A percentile compares a stretch with the other conserved stretches of the same genome.
phyloP scores from a whole-genome alignment of 1,140 invertebrate genomes.

The Dysdera silvatica region DNA sequence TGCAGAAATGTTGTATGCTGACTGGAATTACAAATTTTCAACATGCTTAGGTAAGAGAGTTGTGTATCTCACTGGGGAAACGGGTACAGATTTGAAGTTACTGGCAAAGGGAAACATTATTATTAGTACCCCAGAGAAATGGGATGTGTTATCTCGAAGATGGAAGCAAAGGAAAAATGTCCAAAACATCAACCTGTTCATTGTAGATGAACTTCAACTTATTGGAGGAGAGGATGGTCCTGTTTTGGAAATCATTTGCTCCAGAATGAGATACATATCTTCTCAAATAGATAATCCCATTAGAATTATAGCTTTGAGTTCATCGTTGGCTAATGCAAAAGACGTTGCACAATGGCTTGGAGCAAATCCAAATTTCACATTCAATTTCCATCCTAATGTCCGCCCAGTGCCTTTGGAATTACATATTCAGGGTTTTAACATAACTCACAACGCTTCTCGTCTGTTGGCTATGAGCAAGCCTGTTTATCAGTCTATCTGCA shows the following conservation, averaged over 20 bases:
- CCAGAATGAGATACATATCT: conserved; percentile 93
- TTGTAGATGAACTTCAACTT: conserved; percentile 93
- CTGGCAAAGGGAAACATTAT: conserved; percentile 75
- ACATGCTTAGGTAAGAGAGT: conserved; percentile 69
- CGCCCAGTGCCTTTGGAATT: conserved; percentile 88
- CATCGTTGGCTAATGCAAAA: conserved; percentile 87
- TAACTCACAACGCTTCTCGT: conserved; percentile 91
- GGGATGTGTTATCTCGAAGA: conserved; percentile 93
- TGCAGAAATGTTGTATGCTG: conserved; percentile 79
- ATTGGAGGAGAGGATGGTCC: conserved; percentile 57
- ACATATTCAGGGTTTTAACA: conserved; percentile 94
- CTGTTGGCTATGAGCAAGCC: conserved; percentile 96
- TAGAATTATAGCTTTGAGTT: conserved; percentile 88
- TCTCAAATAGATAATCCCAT: conserved; percentile 90
- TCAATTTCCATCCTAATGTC: conserved; percentile 98
- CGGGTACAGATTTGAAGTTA: conserved; percentile 90
- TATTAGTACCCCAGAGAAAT: conserved; percentile 94
- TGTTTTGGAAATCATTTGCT: conserved; percentile 93
- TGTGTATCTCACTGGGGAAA: conserved; percentile 94
- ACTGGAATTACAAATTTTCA: conserved; percentile 86
- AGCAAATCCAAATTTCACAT: conserved; percentile 81
- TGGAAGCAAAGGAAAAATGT: conserved; percentile 99
- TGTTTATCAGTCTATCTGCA: conserved; percentile 86
- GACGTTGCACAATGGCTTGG: conserved; percentile 97
- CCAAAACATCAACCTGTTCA: conserved; percentile 92